Evolutionary conservation across 1,140 invertebrate genomes (phyloP).

Genomic region (Drosophila tropicalis): DNA sequence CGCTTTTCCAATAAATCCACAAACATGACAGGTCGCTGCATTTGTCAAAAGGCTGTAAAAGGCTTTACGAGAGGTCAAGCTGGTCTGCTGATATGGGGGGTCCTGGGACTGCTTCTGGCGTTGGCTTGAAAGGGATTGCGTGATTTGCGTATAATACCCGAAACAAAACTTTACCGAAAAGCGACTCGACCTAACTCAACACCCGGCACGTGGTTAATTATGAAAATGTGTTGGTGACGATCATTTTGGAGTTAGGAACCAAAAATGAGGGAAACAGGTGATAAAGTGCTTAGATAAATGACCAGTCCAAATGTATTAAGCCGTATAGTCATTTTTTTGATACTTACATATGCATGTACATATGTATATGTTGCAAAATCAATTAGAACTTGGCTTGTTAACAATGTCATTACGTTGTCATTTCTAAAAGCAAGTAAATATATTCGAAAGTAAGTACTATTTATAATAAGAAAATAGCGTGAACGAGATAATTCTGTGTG

Average conservation of each 20-base stretch:
- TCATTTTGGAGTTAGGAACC: neutral
- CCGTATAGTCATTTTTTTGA: neutral
- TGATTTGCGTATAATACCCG: slow-evolving; percentile 3
- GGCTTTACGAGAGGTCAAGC: neutral
- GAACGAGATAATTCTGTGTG: no score
- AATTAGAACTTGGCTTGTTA: no score
- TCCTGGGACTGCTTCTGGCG: neutral
- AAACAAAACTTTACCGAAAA: neutral
- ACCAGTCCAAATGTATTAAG: neutral
- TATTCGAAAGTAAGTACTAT: no score
- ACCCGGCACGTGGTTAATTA: neutral
- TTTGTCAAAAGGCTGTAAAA: slow-evolving; percentile 10
- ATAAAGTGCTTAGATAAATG: slow-evolving; percentile 10
- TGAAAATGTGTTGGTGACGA: neutral
- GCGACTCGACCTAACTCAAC: neutral
- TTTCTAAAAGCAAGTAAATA: no score
- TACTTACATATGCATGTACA: neutral
- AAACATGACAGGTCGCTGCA: slow-evolving; percentile 10
- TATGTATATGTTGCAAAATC: no score
- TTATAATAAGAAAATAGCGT: no score
- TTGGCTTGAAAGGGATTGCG: neutral
- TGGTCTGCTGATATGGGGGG: neutral
- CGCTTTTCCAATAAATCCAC: slow-evolving; percentile 6
- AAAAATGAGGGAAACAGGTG: neutral
- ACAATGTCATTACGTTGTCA: no score